These are phyloP conservation scores for Platynereis dumerilii DNA, from an alignment of 2,888 invertebrate genomes.

Conservation along the genomic window DNA sequence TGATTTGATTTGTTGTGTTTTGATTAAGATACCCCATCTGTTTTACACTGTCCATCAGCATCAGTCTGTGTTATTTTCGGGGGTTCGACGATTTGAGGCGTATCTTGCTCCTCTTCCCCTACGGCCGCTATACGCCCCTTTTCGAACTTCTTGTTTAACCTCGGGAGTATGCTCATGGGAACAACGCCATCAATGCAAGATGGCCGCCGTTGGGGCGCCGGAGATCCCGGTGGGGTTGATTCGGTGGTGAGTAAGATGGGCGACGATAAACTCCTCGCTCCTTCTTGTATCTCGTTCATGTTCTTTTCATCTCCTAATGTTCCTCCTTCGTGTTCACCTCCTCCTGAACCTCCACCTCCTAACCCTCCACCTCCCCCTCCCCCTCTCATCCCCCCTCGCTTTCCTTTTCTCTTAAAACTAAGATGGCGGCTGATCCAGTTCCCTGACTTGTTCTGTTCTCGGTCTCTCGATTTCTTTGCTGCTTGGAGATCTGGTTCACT, in stretches of 20 bases:
- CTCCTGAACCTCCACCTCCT: background rate
- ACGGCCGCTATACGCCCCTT: slow-evolving; percentile 1
- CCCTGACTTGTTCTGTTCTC: slow-evolving; percentile 15
- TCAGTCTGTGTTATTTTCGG: slow-evolving; percentile 28
- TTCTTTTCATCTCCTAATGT: background rate
- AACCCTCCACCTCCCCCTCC: background rate
- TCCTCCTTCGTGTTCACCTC: background rate
- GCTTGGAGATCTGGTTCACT: slow-evolving; percentile 66
- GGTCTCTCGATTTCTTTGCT: background rate
- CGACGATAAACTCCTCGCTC: slow-evolving; percentile 22
- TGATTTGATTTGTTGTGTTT: too few species aligned
- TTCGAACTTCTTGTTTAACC: background rate
- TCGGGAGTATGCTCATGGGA: slow-evolving; percentile 28
- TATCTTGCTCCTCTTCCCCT: too few species aligned
- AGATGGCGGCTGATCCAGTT: slow-evolving; percentile 40
- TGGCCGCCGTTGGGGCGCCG: slow-evolving; percentile 39
- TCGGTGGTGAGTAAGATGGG: slow-evolving; percentile 22
- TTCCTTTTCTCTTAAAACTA: slow-evolving; percentile 35
- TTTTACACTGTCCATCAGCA: slow-evolving; percentile 17
- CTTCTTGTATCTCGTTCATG: slow-evolving; percentile 14
- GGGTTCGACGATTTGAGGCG: slow-evolving; percentile 23
- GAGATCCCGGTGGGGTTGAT: slow-evolving; percentile 32
- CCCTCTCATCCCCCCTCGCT: background rate
- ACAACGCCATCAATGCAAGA: slow-evolving; percentile 39
- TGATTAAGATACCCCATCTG: background rate